These are phyloP conservation scores for Centrocercus urophasianus DNA, from an alignment of 2,113 vertebrate genomes.

Conservation along the genomic window DNA sequence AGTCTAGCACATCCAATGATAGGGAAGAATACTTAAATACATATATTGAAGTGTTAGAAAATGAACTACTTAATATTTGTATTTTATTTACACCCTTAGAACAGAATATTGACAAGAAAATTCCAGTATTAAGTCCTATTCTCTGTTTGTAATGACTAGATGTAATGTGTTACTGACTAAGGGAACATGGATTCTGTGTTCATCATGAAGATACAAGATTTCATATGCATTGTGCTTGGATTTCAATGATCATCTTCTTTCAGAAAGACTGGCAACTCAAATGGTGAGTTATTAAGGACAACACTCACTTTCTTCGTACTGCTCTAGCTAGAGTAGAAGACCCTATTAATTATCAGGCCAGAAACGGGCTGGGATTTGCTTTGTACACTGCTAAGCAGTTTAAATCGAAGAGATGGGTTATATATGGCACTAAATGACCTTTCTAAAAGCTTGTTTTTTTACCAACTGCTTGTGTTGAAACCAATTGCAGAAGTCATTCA, in stretches of 20 bases:
- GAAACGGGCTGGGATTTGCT: conserved; percentile 62
- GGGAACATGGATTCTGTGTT: not conserved
- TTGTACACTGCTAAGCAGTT: conserved; percentile 61
- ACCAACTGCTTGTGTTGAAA: conserved; percentile 73
- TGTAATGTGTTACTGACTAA: not conserved
- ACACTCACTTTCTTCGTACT: not conserved
- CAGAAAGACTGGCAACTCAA: conserved; percentile 38
- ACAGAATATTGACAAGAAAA: not conserved
- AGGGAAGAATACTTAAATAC: no score
- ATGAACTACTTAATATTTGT: not conserved
- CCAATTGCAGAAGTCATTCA: conserved; percentile 75
- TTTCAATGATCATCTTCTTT: conserved; percentile 29
- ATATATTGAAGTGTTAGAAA: not conserved
- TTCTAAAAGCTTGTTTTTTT: conserved; percentile 75
- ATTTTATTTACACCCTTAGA: not conserved
- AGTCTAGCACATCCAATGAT: no score
- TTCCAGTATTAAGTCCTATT: not conserved
- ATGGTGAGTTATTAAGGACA: conserved; percentile 7
- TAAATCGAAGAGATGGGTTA: conserved; percentile 66
- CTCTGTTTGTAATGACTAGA: not conserved
- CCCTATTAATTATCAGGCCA: conserved; percentile 64
- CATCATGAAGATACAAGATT: not conserved
- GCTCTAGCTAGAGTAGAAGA: not conserved
- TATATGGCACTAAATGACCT: conserved; percentile 72
- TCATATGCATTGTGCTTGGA: not conserved